Base-by-base conservation (phyloP, 2,113 vertebrate species). In the Pongo abelii region DNA sequence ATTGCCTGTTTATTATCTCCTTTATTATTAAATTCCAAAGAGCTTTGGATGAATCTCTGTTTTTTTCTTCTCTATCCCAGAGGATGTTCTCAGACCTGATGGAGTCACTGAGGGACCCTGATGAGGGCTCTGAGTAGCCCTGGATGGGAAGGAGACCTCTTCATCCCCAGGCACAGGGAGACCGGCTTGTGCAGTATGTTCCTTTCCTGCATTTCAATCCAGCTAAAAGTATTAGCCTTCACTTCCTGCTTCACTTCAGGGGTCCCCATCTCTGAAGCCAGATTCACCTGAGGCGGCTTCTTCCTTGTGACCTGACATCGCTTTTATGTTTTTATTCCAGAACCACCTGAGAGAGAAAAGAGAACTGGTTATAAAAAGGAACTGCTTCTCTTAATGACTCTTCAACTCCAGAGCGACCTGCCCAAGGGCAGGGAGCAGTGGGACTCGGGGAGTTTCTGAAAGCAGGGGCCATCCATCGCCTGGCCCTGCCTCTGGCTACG, bases 301-400 rank as follows among this genome's bases (percentile, higher is more conserved):
- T 35, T 52, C 77, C 88, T 27, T 2, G 30, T 25, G 70, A 78
- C 78, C 43, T 84, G 22, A 9, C 7, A 6, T 6, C 0, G 3
- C 57, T 67, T 74, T 50, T 43, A 35, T 87, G 91, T 38, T 92
- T 94, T 94, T 23, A 79, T 89, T 38, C 8, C 84, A 75, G 40
- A 75, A 38, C 17, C 16, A 23, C 55, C 52, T 59, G 59, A 0
- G 27, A 23, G 69, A 79, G 81, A 75, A 81, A 77, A 14, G 75
- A 69, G 55, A 90, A 12, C 75, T n/a, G 23, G 52, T 50, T 80
- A 32, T 87, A 35, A 91, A 94, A 40, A 84, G 78, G 84, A 55
- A 89, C 25, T 38, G 0, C 84, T 67, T 59, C 86, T 97, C 88
- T 72, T 88, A 64, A 91, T 97, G 57, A 80, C 84, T 94, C 84